These are phyloP conservation scores for Tyrannus savana DNA, from an alignment of 2,113 vertebrate genomes.

Conservation along the genomic window DNA sequence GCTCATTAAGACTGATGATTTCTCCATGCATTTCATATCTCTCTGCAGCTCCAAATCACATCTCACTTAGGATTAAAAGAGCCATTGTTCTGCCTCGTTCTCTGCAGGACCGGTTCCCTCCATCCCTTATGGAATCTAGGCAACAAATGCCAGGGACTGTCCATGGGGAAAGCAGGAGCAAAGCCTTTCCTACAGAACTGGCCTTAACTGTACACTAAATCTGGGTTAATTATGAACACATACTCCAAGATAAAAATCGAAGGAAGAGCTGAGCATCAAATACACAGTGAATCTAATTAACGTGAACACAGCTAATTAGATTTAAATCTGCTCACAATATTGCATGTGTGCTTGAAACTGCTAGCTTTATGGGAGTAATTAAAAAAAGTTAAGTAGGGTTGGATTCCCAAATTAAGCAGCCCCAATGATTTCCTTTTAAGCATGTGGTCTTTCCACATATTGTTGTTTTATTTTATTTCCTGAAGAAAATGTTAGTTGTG, in stretches of 20 bases:
- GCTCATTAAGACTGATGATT: background rate
- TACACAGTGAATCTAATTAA: conserved; percentile 64
- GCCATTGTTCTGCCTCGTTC: rapidly evolving
- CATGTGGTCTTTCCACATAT: background rate
- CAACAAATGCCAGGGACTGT: background rate
- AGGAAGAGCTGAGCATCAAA: conserved; percentile 54
- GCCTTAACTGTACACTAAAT: conserved; percentile 29
- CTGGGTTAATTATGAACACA: conserved; percentile 56
- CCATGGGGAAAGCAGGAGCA: background rate
- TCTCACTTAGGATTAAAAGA: background rate
- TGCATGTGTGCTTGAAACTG: background rate
- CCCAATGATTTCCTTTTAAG: background rate
- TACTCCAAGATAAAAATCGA: conserved; percentile 43
- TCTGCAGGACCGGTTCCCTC: background rate
- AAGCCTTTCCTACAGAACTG: background rate
- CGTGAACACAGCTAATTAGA: conserved; percentile 56
- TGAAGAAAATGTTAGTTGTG: background rate
- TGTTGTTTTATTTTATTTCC: background rate
- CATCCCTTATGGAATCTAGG: rapidly evolving
- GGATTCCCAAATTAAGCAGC: conserved; percentile 42
- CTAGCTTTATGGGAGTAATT: conserved; percentile 58
- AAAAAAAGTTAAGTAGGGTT: conserved; percentile 40
- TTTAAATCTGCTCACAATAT: conserved; percentile 44
- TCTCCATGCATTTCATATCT: background rate
- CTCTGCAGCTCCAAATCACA: background rate